A percentile compares a stretch with the other conserved stretches of the same genome.
These are phyloP conservation scores for Drosophila gunungcola DNA, from an alignment of 1,140 invertebrate species.

Conservation along the genomic window DNA sequence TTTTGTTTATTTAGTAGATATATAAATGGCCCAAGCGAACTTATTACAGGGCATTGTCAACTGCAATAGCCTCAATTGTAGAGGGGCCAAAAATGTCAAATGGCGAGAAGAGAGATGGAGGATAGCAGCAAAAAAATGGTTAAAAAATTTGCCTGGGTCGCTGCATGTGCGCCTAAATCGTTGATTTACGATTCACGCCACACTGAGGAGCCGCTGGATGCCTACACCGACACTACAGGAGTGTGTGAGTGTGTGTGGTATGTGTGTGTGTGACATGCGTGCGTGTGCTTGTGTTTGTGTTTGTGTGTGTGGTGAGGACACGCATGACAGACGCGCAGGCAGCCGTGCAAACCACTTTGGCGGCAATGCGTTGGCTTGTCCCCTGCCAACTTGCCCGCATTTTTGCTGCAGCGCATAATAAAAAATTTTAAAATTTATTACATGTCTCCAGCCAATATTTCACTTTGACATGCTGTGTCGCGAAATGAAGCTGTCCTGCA, in stretches of 20 bases:
- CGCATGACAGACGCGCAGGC: constrained; percentile 80
- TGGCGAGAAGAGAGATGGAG: constrained; percentile 32
- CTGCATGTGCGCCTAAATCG: constrained; percentile 81
- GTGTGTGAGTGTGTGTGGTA: not conserved
- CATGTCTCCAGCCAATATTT: constrained; percentile 84
- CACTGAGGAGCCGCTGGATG: constrained; percentile 77
- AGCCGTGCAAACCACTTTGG: constrained; percentile 81
- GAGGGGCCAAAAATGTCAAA: constrained; percentile 59
- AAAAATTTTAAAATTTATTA: constrained; percentile 84
- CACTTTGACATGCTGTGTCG: constrained; percentile 84
- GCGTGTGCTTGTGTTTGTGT: not conserved
- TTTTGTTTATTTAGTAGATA: not conserved
- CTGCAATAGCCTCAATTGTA: constrained; percentile 8
- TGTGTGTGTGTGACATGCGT: not conserved
- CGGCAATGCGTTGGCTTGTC: constrained; percentile 67
- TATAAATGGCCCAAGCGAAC: not conserved
- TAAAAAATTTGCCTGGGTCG: constrained; percentile 60
- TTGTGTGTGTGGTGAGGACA: constrained; percentile 71
- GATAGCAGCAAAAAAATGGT: constrained; percentile 37
- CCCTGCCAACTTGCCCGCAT: constrained; percentile 19
- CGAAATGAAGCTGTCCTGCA: constrained; percentile 79
- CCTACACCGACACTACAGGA: constrained; percentile 37
- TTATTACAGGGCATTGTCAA: constrained; percentile 39
- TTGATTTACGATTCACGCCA: constrained; percentile 83
- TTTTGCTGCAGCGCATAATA: constrained; percentile 68